Evolutionary conservation across 2,113 vertebrate genomes (phyloP).

Genomic region (Ceyx melanurus): DNA sequence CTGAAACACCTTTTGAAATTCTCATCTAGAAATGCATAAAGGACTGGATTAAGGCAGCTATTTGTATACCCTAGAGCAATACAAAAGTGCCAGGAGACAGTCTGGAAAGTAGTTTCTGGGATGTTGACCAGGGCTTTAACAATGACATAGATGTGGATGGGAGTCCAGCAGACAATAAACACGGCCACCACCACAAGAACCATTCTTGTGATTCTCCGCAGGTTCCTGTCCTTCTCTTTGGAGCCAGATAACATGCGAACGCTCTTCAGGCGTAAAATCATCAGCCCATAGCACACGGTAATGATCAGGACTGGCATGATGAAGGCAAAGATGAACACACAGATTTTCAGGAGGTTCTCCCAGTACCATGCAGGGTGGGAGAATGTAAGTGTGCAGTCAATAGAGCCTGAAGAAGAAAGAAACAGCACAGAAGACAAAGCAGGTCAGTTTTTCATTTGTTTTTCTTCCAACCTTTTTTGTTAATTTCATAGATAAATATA

Average conservation of each 20-base stretch:
- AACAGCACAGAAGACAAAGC: background rate
- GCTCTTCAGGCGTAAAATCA: constrained; percentile 96
- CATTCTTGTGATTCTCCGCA: constrained; percentile 97
- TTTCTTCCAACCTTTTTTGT: background rate
- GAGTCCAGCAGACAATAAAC: constrained; percentile 98
- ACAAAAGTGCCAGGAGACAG: constrained; percentile 98
- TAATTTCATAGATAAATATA: background rate
- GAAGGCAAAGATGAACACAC: constrained; percentile 98
- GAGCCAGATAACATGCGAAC: constrained; percentile 98
- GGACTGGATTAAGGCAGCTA: constrained; percentile 98
- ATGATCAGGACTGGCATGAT: constrained; percentile 98
- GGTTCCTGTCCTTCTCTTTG: constrained; percentile 96
- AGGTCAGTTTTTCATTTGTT: background rate
- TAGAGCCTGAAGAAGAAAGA: constrained; percentile 71
- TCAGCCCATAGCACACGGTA: constrained; percentile 95
- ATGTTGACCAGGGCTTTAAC: constrained; percentile 92
- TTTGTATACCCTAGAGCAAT: constrained; percentile 98
- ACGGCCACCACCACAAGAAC: constrained; percentile 97
- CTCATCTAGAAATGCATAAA: constrained; percentile 98
- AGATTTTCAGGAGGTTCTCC: constrained; percentile 98
- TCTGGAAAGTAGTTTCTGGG: constrained; percentile 91
- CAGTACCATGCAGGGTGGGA: constrained; percentile 97
- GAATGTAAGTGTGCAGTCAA: constrained; percentile 91
- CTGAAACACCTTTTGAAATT: constrained; percentile 99
- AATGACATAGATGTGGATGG: constrained; percentile 98